These are phyloP conservation scores for Gymnocheta viridis DNA, from an alignment of 2,888 invertebrate genomes.

Conservation along the genomic window DNA sequence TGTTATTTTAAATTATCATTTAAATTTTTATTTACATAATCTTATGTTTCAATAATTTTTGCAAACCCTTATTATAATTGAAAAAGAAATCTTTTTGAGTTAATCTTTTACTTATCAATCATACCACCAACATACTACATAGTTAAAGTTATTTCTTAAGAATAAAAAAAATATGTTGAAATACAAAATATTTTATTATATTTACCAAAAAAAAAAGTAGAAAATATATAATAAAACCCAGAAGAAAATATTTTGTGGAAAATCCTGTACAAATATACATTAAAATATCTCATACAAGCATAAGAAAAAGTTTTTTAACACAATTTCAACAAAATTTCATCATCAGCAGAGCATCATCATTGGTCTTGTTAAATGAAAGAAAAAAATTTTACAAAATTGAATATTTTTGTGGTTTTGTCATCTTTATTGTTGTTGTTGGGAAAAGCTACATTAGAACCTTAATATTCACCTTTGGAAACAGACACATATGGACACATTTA, in stretches of 20 bases:
- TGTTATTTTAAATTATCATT: too few species aligned
- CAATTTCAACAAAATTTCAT: constrained; percentile 34
- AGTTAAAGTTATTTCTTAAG: too few species aligned
- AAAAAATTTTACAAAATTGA: constrained; percentile 5
- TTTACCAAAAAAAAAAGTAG: background rate
- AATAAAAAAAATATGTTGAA: background rate
- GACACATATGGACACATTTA: background rate
- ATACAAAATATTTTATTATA: background rate
- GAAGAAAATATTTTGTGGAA: too few species aligned
- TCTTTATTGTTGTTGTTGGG: background rate
- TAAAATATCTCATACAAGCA: background rate
- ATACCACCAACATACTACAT: too few species aligned
- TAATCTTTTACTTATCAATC: too few species aligned
- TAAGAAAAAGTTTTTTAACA: background rate
- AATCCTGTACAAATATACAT: constrained; percentile 1
- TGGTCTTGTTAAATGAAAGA: constrained; percentile 6
- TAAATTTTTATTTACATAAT: too few species aligned
- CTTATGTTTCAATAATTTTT: too few species aligned
- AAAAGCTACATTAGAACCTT: constrained; percentile 15
- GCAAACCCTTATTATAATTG: too few species aligned
- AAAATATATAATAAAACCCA: too few species aligned
- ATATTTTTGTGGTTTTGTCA: constrained; percentile 21
- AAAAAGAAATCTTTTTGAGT: too few species aligned
- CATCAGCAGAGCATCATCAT: constrained; percentile 17
- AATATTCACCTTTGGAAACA: constrained; percentile 36